Evolutionary conservation across 2,888 invertebrate genomes (phyloP).

Genomic region (Oegoconia quadripuncta): DNA sequence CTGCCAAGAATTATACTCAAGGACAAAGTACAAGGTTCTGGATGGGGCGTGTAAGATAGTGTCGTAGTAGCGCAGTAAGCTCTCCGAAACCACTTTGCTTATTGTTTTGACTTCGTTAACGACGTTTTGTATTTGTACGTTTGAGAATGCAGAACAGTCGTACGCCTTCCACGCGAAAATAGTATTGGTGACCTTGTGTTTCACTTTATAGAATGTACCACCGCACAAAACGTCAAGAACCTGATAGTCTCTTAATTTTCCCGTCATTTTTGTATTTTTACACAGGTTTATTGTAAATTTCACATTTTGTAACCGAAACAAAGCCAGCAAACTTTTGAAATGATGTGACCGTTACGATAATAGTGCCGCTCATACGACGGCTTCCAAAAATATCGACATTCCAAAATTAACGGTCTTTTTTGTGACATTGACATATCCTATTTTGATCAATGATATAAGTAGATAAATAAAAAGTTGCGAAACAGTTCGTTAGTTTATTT

Average conservation of each 20-base stretch:
- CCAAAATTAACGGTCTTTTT: slow-evolving; percentile 4
- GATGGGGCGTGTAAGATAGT: slow-evolving; percentile 69
- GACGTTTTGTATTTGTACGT: slow-evolving; percentile 65
- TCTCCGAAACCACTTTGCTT: slow-evolving; percentile 52
- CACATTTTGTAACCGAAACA: slow-evolving; percentile 69
- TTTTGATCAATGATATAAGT: too few species aligned
- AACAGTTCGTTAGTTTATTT: too few species aligned
- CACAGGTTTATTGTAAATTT: slow-evolving; percentile 22
- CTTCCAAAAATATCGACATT: slow-evolving; percentile 3
- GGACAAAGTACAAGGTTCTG: slow-evolving; percentile 68
- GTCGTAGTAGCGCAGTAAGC: slow-evolving; percentile 63
- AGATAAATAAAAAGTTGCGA: too few species aligned
- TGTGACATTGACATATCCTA: too few species aligned
- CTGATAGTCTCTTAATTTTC: slow-evolving; percentile 71
- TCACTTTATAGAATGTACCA: slow-evolving; percentile 74
- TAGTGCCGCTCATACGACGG: slow-evolving; percentile 40
- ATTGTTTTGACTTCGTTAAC: slow-evolving; percentile 65
- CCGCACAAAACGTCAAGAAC: slow-evolving; percentile 71
- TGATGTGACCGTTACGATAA: slow-evolving; percentile 46
- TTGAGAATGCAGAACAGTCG: slow-evolving; percentile 62
- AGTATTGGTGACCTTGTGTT: slow-evolving; percentile 73
- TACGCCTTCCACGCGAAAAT: slow-evolving; percentile 74
- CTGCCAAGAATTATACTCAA: slow-evolving; percentile 63
- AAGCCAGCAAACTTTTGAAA: slow-evolving; percentile 62
- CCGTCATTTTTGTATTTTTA: slow-evolving; percentile 46